Percentiles rank a stretch among this genome's conserved stretches.
These are phyloP conservation scores for Lepus europaeus DNA, from an alignment of 2,113 vertebrate genomes.

Conservation along the genomic window DNA sequence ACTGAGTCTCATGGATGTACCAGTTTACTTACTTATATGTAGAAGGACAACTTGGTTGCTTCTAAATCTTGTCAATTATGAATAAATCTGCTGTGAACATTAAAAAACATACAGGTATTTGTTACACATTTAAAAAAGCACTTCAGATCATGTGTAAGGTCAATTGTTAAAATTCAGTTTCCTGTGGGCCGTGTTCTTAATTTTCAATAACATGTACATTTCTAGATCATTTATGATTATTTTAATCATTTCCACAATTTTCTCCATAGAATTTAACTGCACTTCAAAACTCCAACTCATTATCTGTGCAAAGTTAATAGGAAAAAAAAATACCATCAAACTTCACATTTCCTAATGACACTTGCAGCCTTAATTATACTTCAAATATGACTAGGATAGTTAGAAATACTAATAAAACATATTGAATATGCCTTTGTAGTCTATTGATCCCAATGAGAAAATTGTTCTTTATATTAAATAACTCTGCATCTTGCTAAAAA, in stretches of 20 bases:
- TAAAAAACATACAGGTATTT: too few species aligned
- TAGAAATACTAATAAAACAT: constrained; percentile 45
- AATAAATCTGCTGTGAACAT: too few species aligned
- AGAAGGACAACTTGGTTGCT: too few species aligned
- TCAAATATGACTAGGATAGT: not conserved
- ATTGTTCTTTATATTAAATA: not conserved
- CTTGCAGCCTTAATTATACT: not conserved
- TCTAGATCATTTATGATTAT: constrained; percentile 42
- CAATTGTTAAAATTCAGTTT: constrained; percentile 30
- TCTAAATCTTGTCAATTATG: too few species aligned
- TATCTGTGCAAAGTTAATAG: not conserved
- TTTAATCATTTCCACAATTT: constrained; percentile 62
- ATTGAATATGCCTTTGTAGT: not conserved
- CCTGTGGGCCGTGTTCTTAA: not conserved
- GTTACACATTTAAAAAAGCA: not conserved
- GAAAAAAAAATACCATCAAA: not conserved
- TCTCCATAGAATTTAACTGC: constrained; percentile 10
- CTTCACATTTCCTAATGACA: not conserved
- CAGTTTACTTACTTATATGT: too few species aligned
- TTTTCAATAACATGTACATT: not conserved
- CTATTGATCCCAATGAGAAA: not conserved
- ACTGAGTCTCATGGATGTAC: too few species aligned
- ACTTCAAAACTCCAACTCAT: not conserved
- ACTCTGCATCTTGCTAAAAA: not conserved
- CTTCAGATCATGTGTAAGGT: not conserved